A percentile compares a stretch with the other conserved stretches of the same genome.
phyloP scores from a whole-genome alignment of 2,888 invertebrate genomes.

The Geotrupes spiniger region DNA sequence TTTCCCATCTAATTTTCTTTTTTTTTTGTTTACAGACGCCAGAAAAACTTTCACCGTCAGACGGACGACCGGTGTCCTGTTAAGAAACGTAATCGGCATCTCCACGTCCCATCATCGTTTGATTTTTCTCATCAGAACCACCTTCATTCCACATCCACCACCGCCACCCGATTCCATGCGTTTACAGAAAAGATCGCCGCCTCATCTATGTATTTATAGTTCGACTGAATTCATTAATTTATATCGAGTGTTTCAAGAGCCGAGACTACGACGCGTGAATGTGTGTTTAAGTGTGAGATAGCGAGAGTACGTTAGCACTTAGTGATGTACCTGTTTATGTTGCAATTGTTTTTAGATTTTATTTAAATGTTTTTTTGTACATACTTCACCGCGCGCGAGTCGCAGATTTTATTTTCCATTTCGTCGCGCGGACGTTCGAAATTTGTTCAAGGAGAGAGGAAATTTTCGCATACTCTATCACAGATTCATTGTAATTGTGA shows the following conservation, averaged over 20 bases:
- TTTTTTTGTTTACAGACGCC: slow-evolving; percentile 59
- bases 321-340: slow-evolving; percentile 51
- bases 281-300: slow-evolving; percentile 16
- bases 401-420: slow-evolving; percentile 25
- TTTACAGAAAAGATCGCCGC: not conserved
- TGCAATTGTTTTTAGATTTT: slow-evolving; percentile 50
- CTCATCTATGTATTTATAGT: slow-evolving; percentile 23
- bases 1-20: not conserved
- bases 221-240: slow-evolving; percentile 23
- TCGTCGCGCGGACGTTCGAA: slow-evolving; percentile 23
- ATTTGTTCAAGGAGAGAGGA: not conserved
- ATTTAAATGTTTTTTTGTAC: slow-evolving; percentile 46
- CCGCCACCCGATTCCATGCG: slow-evolving; percentile 14
- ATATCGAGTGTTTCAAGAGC: slow-evolving; percentile 11
- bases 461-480: slow-evolving; percentile 13
- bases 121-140: slow-evolving; percentile 27
- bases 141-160: slow-evolving; percentile 20
- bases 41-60: slow-evolving; percentile 62
- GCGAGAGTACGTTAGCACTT: slow-evolving; percentile 35
- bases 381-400: slow-evolving; percentile 33
- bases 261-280: slow-evolving; percentile 1
- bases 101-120: slow-evolving; percentile 23
- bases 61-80: slow-evolving; percentile 54
- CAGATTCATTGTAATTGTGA: slow-evolving; percentile 37
- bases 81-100: slow-evolving; percentile 34